Base-by-base conservation (phyloP, 2,797 vertebrate genomes). In the Galago senegalensis region DNA sequence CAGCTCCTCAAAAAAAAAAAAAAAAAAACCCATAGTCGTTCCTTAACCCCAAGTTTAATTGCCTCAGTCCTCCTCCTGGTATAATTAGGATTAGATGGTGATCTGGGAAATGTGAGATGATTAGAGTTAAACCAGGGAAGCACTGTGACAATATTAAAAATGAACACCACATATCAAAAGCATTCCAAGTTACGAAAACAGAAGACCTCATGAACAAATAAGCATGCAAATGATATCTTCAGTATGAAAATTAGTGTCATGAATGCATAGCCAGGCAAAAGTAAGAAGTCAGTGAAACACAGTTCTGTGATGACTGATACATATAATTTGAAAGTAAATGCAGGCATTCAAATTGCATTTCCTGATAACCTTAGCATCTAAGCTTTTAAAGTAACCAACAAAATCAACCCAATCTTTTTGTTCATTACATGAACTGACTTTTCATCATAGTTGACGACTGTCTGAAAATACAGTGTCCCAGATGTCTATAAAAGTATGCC, bases 101-200 rank as follows among this genome's bases (percentile, higher is more conserved):
- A 82, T 77, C 86, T 76, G 56, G 43, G 31, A 81, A 85, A 88
- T 53, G n/a, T 29, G 31, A 91, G 20, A 49, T 91, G 25, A 90
- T 65, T 79, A 65, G 18, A 69, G 43, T 2, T 29, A 82, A 86
- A 31, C 18, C 14, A 12, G 23, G n/a, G 16, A 90, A 94, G 85
- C 7, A 37, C 29, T 40, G 21, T 86, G n/a, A 61, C 53, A 20
- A 70, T 46, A 72, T 69, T 87, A 56, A 72, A 75, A 87, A 67
- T 72, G 43, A 83, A 77, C 31, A 80, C n/a, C 14, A 87, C 58
- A 43, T 72, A 60, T 29, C 61, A 83, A 80, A 58, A 88, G n/a
- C 27, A 60, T 34, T 82, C 18, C 58, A 72, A 21, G 17, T 43
- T 87, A 88, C 75, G 7, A 85, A 95, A 87, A 63, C 49, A 27